Percentiles rank a stretch among this genome's conserved stretches.
Conservation (phyloP, 2,888 invertebrate genomes). For the Amaurobius ferox region DNA sequence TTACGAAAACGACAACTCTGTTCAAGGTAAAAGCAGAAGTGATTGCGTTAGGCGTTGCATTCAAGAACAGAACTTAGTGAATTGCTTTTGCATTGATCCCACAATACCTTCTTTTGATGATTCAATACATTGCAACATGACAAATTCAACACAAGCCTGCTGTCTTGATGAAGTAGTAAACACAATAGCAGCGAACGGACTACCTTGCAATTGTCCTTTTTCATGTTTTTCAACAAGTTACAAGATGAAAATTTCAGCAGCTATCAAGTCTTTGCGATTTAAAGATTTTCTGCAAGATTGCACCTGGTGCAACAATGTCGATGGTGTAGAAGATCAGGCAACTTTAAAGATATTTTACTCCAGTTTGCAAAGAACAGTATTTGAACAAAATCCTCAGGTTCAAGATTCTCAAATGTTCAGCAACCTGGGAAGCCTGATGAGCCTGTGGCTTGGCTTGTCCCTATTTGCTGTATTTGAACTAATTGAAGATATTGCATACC, state of each 20-base stretch:
- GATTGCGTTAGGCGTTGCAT: conserved; percentile 12
- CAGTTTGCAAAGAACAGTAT: neutral
- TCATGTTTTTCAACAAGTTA: conserved; percentile 4
- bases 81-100: conserved; percentile 19
- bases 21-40: neutral
- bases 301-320: neutral
- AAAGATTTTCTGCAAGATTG: neutral
- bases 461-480: neutral
- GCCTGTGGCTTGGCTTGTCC: conserved; percentile 1
- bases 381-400: neutral
- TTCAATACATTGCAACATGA: neutral
- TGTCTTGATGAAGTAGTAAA: conserved; percentile 11
- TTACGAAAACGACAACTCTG: neutral
- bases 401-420: neutral
- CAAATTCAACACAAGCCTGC: neutral
- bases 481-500: neutral
- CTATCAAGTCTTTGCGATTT: neutral
- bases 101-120: neutral
- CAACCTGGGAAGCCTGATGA: neutral
- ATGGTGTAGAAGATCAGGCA: neutral
- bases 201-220: conserved; percentile 12
- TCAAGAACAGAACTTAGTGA: neutral
- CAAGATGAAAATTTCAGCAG: neutral
- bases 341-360: conserved; percentile 17
- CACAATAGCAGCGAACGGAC: neutral